A percentile compares a stretch with the other conserved stretches of the same genome.
Evolutionary conservation across 2,113 vertebrate genomes (phyloP).

Genomic region (Lethenteron camtschaticum): DNA sequence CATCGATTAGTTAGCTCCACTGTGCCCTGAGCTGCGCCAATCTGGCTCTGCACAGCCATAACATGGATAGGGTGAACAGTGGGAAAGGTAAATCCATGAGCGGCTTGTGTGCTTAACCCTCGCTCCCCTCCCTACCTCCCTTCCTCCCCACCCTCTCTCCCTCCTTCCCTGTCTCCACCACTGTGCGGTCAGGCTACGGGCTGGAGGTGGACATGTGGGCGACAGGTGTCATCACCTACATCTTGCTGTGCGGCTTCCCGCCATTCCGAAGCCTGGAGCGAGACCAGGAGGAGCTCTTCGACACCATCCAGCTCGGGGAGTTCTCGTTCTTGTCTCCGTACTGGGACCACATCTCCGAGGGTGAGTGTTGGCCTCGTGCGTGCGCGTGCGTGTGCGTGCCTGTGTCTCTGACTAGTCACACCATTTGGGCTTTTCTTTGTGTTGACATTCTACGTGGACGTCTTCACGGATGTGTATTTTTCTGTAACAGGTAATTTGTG

Average conservation of each 20-base stretch:
- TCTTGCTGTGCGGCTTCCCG: constrained; percentile 77
- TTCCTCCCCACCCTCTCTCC: neutral
- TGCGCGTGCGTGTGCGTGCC: too few species aligned
- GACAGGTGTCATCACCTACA: constrained; percentile 74
- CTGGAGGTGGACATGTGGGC: constrained; percentile 87
- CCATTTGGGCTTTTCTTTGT: too few species aligned
- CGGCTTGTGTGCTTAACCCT: neutral
- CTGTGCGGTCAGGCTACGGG: constrained; percentile 42
- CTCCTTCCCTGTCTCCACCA: too few species aligned
- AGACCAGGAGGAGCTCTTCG: constrained; percentile 73
- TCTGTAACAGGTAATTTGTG: too few species aligned
- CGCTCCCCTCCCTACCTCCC: neutral
- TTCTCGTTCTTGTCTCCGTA: constrained; percentile 65
- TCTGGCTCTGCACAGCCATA: too few species aligned
- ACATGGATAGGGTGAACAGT: neutral
- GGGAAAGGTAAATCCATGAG: neutral
- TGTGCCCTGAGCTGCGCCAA: too few species aligned
- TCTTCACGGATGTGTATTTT: too few species aligned
- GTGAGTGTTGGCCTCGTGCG: constrained; percentile 22
- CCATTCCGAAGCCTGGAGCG: constrained; percentile 72
- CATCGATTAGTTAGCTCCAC: too few species aligned
- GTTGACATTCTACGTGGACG: too few species aligned
- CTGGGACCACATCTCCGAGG: constrained; percentile 75
- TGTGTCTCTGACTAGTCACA: too few species aligned
- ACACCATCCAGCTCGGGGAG: constrained; percentile 58